A percentile compares a stretch with the other conserved stretches of the same genome.
These are phyloP conservation scores for Corydoras sp. DNA, from an alignment of 2,113 vertebrate species.

Conservation along the genomic window DNA sequence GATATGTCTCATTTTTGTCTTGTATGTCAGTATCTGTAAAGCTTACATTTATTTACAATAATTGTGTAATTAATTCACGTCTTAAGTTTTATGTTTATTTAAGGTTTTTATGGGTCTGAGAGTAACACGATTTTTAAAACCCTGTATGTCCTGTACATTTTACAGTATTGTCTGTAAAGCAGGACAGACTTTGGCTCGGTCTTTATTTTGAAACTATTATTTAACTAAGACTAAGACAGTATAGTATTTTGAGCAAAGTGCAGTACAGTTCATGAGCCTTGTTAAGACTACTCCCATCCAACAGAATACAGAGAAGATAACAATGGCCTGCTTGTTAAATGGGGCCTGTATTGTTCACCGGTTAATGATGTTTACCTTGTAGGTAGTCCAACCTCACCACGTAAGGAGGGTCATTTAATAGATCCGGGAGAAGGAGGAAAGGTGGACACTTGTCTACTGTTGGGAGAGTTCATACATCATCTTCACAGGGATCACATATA, in stretches of 20 bases:
- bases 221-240: background rate
- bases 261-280: background rate
- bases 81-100: too few relatives aligned
- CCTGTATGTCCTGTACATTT: too few relatives aligned
- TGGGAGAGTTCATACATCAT: constrained; percentile 15
- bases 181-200: too few relatives aligned
- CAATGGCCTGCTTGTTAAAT: constrained; percentile 29
- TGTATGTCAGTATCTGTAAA: too few relatives aligned
- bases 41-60: too few relatives aligned
- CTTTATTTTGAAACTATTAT: background rate
- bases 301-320: constrained; percentile 23
- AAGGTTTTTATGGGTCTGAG: too few relatives aligned
- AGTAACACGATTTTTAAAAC: too few relatives aligned
- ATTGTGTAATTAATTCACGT: too few relatives aligned
- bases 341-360: constrained; percentile 29
- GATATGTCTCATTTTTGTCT: too few relatives aligned
- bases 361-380: constrained; percentile 43
- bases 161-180: too few relatives aligned
- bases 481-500: background rate
- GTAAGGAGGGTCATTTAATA: constrained; percentile 26
- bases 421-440: constrained; percentile 27
- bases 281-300: background rate
- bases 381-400: constrained; percentile 29
- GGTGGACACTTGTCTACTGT: background rate
- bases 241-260: constrained; percentile 16